Base-by-base conservation (phyloP, 1,140 invertebrate species). In the Ooceraea biroi region DNA sequence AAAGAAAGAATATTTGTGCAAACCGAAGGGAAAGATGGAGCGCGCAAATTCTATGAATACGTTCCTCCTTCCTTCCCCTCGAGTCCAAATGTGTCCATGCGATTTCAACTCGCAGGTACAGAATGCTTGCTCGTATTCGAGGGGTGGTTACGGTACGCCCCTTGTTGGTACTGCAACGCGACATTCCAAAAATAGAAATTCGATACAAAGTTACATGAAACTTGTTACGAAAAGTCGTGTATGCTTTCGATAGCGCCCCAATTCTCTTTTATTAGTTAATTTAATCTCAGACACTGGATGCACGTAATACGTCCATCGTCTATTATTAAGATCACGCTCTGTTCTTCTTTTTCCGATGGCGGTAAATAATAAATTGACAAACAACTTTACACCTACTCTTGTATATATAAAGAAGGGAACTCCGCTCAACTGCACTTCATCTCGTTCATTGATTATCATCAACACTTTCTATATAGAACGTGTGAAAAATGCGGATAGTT, bases 61-160 rank as follows among this genome's bases (percentile, higher is more conserved):
- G 90, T 91, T 91, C 89, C 88, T n/a, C n/a, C n/a, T 36, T 36
- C 36, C 7, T 7, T 36, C 7, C 36, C 36, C 36, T 36, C 85
- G 90, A 90, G 86, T 90, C 90, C 88, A 91, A 90, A 91, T 87
- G 88, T 87, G 88, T 82, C 85, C 85, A 84, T 88, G 87, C 82
- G 85, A 91, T 91, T 91, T 91, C 89, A 83, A 91, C 88, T 88
- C 85, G 36, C 17, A 44, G 74, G 19, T 63, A n/a, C 46, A 14
- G n/a, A 17, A 58, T 55, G 68, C 60, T 69, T 50, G n/a, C 60
- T 57, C 4, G 12, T 27, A 80, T 57, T 7, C 36, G 66, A 46
- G 50, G 12, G 46, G 4, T 58, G 36, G 22, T 58, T 80, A 57
- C 76, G 44, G 74, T 50, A 17, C 36, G 10, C 25, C 22, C 17